Evolutionary conservation across 2,797 vertebrate genomes (phyloP), one percentile per base, ranked within the genome.

Genomic region (Mallotus villosus): DNA sequence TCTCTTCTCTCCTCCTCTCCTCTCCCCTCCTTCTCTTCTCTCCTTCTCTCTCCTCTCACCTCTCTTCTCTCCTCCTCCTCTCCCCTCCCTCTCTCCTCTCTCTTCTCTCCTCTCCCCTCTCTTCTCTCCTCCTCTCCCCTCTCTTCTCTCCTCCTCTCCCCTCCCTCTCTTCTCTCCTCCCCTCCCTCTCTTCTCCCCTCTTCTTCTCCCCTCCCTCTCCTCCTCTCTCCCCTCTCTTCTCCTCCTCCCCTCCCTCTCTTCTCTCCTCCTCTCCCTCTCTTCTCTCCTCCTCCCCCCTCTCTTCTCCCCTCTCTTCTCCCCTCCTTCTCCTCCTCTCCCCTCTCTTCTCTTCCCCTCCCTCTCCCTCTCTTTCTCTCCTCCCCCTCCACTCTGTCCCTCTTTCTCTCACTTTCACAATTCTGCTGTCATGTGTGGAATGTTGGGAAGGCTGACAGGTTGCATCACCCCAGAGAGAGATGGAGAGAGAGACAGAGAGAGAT

Each of bases 361-460:
- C n/a, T n/a, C n/a, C n/a, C n/a, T n/a, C n/a, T n/a, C n/a, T n/a
- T n/a, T n/a, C n/a, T n/a, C n/a, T n/a, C n/a, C n/a, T n/a, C 9
- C 55, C 7, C 19, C 27, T 5, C 21, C 11, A 4, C 12, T 5
- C 63, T 14, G 8, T 24, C 24, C 32, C 32, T 17, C 32, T 4
- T 46, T 21, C 8, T 12, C 32, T 27, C 0, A 41, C 22, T 37
- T 2, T 71, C 69, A 1, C 46, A 63, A 51, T 24, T 61, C 22
- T 27, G 24, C 21, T 14, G 29, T 12, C 69, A n/a, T 60, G 25
- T 11, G 14, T 22, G 55, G 29, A 59, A 59, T 17, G 67, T 21
- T 51, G 24, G 29, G 22, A 19, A 53, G 25, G 49, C 27, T 25
- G 68, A 41, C 68, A 19, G 68, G 57, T 60, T 66, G 60, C 60